Evolutionary conservation across 2,113 vertebrate genomes (phyloP).

Genomic region (Sander lucioperca): DNA sequence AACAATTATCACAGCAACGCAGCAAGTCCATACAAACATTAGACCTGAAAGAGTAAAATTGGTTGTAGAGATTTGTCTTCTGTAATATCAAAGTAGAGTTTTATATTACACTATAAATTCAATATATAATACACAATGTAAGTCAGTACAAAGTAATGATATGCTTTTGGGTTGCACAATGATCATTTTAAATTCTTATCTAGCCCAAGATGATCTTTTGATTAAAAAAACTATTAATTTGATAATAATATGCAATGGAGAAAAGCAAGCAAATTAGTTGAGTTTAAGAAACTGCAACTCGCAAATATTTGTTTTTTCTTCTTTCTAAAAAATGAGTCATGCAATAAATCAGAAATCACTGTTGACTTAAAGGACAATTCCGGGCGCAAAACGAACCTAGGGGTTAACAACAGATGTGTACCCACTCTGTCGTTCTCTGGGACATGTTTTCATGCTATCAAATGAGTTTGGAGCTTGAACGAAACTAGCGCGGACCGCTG

Average conservation of each 20-base stretch:
- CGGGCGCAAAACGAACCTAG: too few relatives aligned
- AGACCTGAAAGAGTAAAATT: background rate
- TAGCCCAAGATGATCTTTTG: background rate
- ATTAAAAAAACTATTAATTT: background rate
- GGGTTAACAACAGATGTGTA: too few relatives aligned
- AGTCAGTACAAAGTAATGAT: background rate
- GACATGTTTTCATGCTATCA: too few relatives aligned
- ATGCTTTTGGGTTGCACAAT: background rate
- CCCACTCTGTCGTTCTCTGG: too few relatives aligned
- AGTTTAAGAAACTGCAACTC: background rate
- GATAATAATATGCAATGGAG: background rate
- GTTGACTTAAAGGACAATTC: too few relatives aligned
- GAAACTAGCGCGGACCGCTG: too few relatives aligned
- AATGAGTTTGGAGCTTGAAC: too few relatives aligned
- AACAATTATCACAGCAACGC: background rate
- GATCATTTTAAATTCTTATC: background rate
- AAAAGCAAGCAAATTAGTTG: background rate
- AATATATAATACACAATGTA: background rate
- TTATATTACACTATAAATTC: background rate
- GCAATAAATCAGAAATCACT: too few relatives aligned
- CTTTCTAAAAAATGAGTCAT: too few relatives aligned
- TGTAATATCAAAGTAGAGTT: background rate
- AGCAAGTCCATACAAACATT: background rate
- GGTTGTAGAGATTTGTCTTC: too few relatives aligned
- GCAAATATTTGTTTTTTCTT: background rate